Conservation (phyloP, 2,888 invertebrate genomes). For the Liodrosophila aerea region DNA sequence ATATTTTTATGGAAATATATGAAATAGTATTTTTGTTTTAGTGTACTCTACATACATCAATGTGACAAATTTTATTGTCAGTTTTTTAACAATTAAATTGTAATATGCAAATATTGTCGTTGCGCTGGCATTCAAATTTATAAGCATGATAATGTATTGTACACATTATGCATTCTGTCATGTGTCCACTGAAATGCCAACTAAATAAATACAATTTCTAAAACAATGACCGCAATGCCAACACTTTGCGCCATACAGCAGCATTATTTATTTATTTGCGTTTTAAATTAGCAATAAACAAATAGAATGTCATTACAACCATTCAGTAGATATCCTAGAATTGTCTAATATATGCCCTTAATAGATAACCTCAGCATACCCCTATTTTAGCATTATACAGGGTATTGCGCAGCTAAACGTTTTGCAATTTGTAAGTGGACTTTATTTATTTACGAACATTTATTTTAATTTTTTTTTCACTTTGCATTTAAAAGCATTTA, state of each 20-base stretch:
- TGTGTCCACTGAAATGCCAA: conserved; percentile 17
- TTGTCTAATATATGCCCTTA: background rate
- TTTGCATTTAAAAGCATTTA: conserved; percentile 43
- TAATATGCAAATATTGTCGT: conserved; percentile 14
- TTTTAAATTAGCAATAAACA: conserved; percentile 55
- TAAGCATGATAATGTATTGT: conserved; percentile 36
- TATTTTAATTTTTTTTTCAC: conserved; percentile 7
- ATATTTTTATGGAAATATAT: background rate
- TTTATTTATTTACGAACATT: conserved; percentile 41
- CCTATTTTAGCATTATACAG: background rate
- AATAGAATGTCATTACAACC: conserved; percentile 4
- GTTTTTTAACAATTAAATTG: conserved; percentile 17
- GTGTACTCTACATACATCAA: no score
- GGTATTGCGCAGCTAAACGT: conserved; percentile 16
- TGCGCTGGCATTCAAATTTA: conserved; percentile 6
- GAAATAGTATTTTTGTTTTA: background rate
- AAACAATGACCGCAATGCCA: conserved; percentile 31
- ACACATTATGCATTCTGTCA: conserved; percentile 21
- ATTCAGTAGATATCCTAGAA: conserved; percentile 13
- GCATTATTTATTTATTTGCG: conserved; percentile 64
- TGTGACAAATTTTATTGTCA: conserved; percentile 2
- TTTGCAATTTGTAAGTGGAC: conserved; percentile 28
- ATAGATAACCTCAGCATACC: background rate
- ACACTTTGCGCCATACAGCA: conserved; percentile 41
- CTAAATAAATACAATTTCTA: conserved; percentile 32